Conservation (phyloP, 2,888 invertebrate species). For the Gibbula magus region DNA sequence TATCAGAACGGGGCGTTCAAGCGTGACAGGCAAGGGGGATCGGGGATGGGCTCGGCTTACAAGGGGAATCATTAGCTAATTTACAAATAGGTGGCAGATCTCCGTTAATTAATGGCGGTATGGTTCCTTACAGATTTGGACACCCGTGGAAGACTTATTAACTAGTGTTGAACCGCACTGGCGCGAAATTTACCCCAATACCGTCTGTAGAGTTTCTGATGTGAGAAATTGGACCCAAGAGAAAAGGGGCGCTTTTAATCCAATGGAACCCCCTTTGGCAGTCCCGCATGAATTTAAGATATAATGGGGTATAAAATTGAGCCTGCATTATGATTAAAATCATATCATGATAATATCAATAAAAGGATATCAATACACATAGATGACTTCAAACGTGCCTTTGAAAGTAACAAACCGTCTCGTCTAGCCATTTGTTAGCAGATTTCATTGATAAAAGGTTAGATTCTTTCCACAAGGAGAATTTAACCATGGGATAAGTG, state of each 20-base stretch:
- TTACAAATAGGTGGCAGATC: slow-evolving; percentile 2
- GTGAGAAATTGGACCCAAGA: slow-evolving; percentile 6
- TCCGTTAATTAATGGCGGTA: not conserved
- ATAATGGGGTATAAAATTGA: slow-evolving; percentile 21
- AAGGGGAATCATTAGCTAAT: slow-evolving; percentile 15
- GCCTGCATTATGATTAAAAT: not conserved
- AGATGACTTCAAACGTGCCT: not conserved
- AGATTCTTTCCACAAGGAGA: too few relatives aligned
- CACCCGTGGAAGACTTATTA: not conserved
- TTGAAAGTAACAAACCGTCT: too few relatives aligned
- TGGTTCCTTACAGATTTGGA: not conserved
- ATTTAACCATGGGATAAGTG: too few relatives aligned
- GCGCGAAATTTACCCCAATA: not conserved
- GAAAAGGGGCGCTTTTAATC: not conserved
- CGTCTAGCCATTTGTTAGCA: too few relatives aligned
- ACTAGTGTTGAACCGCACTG: not conserved
- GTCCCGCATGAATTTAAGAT: not conserved
- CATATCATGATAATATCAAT: not conserved
- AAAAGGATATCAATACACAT: not conserved
- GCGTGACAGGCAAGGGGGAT: too few relatives aligned
- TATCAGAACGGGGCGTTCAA: not conserved
- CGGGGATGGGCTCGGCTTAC: not conserved
- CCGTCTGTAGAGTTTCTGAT: slow-evolving; percentile 4
- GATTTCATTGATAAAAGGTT: too few relatives aligned
- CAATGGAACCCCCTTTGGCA: not conserved